Evolutionary conservation across 2,797 vertebrate genomes (phyloP), one percentile per base, ranked within the genome.

Genomic region (Vireo griseus): DNA sequence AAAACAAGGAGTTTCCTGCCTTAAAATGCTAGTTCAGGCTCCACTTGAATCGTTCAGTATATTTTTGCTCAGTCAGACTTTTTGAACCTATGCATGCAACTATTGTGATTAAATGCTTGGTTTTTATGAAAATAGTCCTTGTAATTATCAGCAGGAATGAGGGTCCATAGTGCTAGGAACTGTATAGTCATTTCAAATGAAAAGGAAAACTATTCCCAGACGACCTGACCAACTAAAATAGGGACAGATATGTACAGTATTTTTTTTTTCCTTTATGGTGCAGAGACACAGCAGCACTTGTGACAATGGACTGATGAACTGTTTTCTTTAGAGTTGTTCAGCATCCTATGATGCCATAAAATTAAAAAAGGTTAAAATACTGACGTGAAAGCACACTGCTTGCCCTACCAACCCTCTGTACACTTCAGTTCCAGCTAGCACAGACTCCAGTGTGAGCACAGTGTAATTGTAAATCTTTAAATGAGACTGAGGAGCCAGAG

Each of bases 221-320:
- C 16, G 37, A 29, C 9, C 9, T 67, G 45, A 51, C 25, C 35
- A 37, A 10, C n/a, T 79, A 11, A 65, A 90, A 39, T 3, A 73
- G 13, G 45, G 18, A n/a, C 12, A 54, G 45, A 57, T 31, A 21
- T 0, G 1, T 57, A 5, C 13, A 24, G 1, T 26, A 28, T 21
- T 80, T 74, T 73, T 35, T 35, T 44, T 67, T 84, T 67, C 20
- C 22, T 79, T n/a, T 44, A 15, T 54, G n/a, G 37, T 75, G 20
- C 35, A 40, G 48, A 37, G 37, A 65, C 8, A 54, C 20, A 72
- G 42, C 16, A 74, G 26, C 11, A 12, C 10, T 57, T 91, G 42
- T 62, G 44, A 66, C 47, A 83, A 76, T 26, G 29, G 21, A 55
- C 21, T 29, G 33, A 59, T 51, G 40, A 78, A 75, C 22, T 33